A percentile compares a stretch with the other conserved stretches of the same genome.
These are phyloP conservation scores for Caloenas nicobarica DNA, from an alignment of 2,113 vertebrate genomes.

Conservation along the genomic window DNA sequence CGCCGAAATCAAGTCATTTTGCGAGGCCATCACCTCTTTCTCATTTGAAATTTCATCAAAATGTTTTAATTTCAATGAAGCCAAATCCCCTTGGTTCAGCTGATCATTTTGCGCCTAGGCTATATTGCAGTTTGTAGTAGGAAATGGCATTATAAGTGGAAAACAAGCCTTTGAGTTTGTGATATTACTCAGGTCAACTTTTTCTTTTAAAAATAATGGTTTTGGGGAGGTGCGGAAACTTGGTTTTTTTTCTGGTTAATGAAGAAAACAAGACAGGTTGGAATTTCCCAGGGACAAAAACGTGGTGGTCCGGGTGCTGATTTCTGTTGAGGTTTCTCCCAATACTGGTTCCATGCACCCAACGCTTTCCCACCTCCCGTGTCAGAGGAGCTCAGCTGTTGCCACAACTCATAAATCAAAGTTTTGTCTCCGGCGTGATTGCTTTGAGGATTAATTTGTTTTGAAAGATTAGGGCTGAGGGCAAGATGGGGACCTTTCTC, in stretches of 20 bases:
- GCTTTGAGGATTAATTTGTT: conserved; percentile 49
- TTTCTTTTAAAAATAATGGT: not conserved
- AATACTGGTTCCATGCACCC: not conserved
- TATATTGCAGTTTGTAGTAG: not conserved
- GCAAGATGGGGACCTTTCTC: conserved; percentile 17
- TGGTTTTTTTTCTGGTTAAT: not conserved
- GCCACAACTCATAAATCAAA: not conserved
- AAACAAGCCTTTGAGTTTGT: not conserved
- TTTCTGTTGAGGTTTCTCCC: not conserved
- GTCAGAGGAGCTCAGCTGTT: not conserved
- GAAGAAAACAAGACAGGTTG: not conserved
- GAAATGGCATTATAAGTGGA: rapidly evolving
- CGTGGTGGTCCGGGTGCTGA: not conserved
- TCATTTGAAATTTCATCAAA: conserved; percentile 33
- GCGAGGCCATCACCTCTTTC: not conserved
- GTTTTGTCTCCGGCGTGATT: not conserved
- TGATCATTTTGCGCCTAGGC: rapidly evolving
- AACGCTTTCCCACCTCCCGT: rapidly evolving
- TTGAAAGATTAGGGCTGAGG: conserved; percentile 21
- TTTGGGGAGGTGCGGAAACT: not conserved
- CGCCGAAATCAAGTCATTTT: not conserved
- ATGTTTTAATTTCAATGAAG: not conserved
- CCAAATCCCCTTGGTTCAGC: not conserved
- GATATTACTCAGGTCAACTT: not conserved
- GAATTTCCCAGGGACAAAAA: not conserved